Evolutionary conservation across 2,113 vertebrate species (phyloP), one percentile per base, ranked within the genome.

Genomic region (Mesembrinibis cayennensis): DNA sequence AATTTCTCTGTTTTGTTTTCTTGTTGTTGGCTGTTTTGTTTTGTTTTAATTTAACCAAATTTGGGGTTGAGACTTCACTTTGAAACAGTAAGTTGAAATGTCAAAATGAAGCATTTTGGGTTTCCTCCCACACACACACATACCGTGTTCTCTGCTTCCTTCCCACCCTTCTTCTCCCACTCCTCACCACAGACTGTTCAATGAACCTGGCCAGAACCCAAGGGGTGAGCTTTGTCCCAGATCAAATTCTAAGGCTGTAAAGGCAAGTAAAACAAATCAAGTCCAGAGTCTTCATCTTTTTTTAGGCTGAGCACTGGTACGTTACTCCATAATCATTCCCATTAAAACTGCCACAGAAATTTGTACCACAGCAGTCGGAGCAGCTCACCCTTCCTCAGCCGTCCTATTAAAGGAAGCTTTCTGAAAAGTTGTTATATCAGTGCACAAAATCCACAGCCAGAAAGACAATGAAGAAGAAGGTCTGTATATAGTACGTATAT

Each of bases 1-100:
- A 50, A 12, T 0, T 1, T 47, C 47, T 80, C 8, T 10, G 4
- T 20, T n/a, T 80, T 82, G 1, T n/a, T 52, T 84, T 50, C 21
- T 45, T 73, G 11, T 34, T 86, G 0, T 29, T 63, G 2, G 5
- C 3, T 19, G 2, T 8, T 70, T 52, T 1, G 1, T 1, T 47
- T 25, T 49, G 14, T 61, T 70, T 90, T 65, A 27, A 40, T 58
- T 34, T 36, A 82, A 61, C 3, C 4, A 61, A 7, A 44, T 44
- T 29, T 45, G 7, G 4, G 10, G 2, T 29, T 45, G 17, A 70
- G 19, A 61, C 2, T 78, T 63, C 5, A 27, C 47, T 82, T 90
- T 71, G 50, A 79, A 89, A 36, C 21, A 27, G 21, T 9, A 62
- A 74, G 23, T 23, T 73, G 30, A 90, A 92, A 90, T 4, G 10